phyloP scores from a whole-genome alignment of 2,113 vertebrate species.

The Hoplias malabaricus region DNA sequence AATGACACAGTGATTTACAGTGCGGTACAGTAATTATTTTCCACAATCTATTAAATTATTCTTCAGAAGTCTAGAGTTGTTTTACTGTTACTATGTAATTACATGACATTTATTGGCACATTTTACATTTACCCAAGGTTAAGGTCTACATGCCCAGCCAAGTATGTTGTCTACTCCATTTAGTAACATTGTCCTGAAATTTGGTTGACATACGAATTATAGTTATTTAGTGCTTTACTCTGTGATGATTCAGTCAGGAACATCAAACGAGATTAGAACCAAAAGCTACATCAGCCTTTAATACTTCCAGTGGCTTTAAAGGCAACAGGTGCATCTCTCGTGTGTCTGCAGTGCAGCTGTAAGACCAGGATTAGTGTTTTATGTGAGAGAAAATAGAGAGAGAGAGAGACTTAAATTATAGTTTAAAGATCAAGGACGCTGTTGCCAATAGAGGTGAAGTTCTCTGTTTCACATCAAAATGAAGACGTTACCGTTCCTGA shows the following conservation, averaged over 20 bases:
- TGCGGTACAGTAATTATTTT: too few species aligned
- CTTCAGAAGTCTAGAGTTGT: too few species aligned
- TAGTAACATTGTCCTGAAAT: not conserved
- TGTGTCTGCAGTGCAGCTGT: not conserved
- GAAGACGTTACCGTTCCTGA: too few species aligned
- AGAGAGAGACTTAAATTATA: not conserved
- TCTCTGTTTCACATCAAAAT: not conserved
- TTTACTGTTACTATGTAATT: too few species aligned
- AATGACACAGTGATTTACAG: not conserved
- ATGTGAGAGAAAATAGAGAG: not conserved
- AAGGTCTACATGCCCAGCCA: too few species aligned
- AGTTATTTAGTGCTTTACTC: not conserved
- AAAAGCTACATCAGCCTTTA: not conserved
- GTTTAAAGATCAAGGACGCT: not conserved
- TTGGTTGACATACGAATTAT: not conserved
- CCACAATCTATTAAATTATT: too few species aligned
- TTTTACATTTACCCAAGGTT: too few species aligned
- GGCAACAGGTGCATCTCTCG: conserved; percentile 63
- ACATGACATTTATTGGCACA: too few species aligned
- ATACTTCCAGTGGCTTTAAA: conserved; percentile 23
- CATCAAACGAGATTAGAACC: conserved; percentile 10
- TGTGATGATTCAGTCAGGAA: not conserved
- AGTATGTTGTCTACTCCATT: too few species aligned
- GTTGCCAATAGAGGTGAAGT: not conserved
- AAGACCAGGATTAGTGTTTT: not conserved